Evolutionary conservation across 2,113 vertebrate genomes (phyloP).

Genomic region (Calidris pugnax): DNA sequence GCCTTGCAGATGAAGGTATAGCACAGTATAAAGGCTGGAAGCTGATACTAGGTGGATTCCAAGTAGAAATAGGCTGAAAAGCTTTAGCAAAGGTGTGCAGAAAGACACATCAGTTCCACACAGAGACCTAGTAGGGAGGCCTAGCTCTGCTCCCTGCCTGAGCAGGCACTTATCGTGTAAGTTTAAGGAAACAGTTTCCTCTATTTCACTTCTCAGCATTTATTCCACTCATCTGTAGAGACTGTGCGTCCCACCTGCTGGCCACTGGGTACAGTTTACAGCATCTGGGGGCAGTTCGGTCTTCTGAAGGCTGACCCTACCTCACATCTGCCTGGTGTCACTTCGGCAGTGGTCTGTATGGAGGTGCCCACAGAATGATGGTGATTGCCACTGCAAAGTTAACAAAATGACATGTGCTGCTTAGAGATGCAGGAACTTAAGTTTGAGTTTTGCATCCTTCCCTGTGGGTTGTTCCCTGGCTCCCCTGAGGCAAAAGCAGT

Average conservation of each 20-base stretch:
- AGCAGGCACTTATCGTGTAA: neutral
- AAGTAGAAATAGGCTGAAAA: neutral
- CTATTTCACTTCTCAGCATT: neutral
- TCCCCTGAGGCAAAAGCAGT: neutral
- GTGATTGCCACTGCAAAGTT: neutral
- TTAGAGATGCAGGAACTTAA: neutral
- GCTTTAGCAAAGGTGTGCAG: neutral
- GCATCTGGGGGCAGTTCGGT: neutral
- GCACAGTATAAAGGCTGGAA: neutral
- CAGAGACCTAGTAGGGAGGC: neutral
- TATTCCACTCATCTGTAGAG: neutral
- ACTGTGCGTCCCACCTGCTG: neutral
- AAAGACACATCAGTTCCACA: neutral
- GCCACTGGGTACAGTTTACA: neutral
- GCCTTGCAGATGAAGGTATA: neutral
- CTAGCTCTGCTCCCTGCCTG: neutral
- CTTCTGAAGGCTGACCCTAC: neutral
- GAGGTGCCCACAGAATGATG: neutral
- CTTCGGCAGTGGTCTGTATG: neutral
- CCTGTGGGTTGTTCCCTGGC: neutral
- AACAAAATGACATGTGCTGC: neutral
- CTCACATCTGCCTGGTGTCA: accelerated
- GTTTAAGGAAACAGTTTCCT: neutral
- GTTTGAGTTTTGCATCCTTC: neutral
- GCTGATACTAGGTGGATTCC: neutral